Conservation (phyloP, 2,113 vertebrate genomes). For the Nematolebias whitei region DNA sequence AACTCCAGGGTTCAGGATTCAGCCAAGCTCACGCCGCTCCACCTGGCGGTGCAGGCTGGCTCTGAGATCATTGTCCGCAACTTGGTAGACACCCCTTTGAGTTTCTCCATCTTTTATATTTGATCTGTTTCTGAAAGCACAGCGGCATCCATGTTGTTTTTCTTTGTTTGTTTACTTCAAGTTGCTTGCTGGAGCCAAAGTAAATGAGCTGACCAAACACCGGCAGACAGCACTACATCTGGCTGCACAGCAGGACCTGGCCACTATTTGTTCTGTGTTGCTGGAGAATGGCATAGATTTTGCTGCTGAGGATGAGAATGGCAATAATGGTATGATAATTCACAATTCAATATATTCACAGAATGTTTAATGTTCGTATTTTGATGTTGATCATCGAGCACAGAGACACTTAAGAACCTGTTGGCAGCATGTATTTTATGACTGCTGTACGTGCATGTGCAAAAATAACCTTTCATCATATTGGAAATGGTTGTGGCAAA, state of each 20-base stretch:
- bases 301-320: constrained; percentile 94
- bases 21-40: constrained; percentile 93
- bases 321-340: constrained; percentile 88
- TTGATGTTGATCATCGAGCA: too few species aligned
- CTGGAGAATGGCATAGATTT: constrained; percentile 95
- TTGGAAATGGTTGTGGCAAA: too few species aligned
- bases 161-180: constrained; percentile 60
- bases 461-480: too few species aligned
- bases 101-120: too few species aligned
- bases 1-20: constrained; percentile 96
- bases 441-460: too few species aligned
- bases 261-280: constrained; percentile 95
- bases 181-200: constrained; percentile 96
- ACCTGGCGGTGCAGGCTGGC: constrained; percentile 95
- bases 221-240: constrained; percentile 96
- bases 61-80: constrained; percentile 98
- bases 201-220: constrained; percentile 97
- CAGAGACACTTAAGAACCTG: too few species aligned
- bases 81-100: constrained; percentile 81
- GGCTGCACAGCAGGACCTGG: constrained; percentile 94
- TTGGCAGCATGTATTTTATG: too few species aligned
- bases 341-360: too few species aligned
- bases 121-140: too few species aligned
- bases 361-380: too few species aligned
- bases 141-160: not conserved